Conservation (phyloP, 2,797 vertebrate species). For the Oryzias sinensis region DNA sequence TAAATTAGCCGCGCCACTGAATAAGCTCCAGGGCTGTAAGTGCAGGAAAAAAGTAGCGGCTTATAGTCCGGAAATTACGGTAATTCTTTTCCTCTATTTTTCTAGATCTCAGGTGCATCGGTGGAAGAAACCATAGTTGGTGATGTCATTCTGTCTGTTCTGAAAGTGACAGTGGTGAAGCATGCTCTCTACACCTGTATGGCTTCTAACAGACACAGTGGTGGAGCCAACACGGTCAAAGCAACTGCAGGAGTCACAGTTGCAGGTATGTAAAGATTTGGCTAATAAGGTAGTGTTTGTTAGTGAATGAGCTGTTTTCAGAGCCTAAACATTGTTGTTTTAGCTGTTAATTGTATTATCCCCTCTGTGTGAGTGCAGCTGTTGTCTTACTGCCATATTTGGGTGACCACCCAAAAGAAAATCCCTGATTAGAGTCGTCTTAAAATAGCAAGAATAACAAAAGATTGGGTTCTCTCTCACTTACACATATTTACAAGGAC, state of each 20-base stretch:
- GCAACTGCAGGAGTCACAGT: slow-evolving; percentile 87
- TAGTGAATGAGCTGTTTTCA: background rate
- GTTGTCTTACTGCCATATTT: slow-evolving; percentile 46
- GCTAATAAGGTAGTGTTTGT: background rate
- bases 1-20: too few relatives aligned
- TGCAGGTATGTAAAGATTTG: slow-evolving; percentile 75
- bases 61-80: too few relatives aligned
- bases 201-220: slow-evolving; percentile 90
- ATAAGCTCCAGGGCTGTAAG: too few relatives aligned
- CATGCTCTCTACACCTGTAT: slow-evolving; percentile 93
- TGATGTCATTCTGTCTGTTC: slow-evolving; percentile 85
- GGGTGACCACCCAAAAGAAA: slow-evolving; percentile 28
- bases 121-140: slow-evolving; percentile 86
- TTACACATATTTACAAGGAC: background rate
- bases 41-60: too few relatives aligned
- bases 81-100: background rate
- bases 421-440: slow-evolving; percentile 11
- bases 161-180: slow-evolving; percentile 85
- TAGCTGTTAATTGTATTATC: slow-evolving; percentile 34
- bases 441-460: background rate
- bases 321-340: slow-evolving; percentile 11
- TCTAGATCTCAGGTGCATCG: slow-evolving; percentile 86
- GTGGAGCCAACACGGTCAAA: slow-evolving; percentile 89
- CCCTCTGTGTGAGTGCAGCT: slow-evolving; percentile 53
- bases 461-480: background rate